phyloP scores from a whole-genome alignment of 1,140 invertebrate genomes.

The Cydia fagiglandana region DNA sequence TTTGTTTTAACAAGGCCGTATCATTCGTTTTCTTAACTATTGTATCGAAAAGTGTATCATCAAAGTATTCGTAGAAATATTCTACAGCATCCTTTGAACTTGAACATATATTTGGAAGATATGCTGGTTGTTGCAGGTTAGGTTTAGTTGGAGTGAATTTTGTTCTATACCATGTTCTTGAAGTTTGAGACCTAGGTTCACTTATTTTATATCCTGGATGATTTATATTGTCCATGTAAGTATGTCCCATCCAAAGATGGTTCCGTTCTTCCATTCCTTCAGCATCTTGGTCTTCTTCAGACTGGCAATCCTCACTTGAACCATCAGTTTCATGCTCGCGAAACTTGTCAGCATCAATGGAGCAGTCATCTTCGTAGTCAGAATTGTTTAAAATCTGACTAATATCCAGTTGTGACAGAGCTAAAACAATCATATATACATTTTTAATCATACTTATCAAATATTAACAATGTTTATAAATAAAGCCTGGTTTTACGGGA shows the following conservation, averaged over 20 bases:
- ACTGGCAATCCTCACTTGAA: not conserved
- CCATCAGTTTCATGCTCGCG: slow-evolving; percentile 8
- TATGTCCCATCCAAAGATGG: not conserved
- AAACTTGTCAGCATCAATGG: not conserved
- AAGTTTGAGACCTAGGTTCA: not conserved
- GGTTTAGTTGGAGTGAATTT: not conserved
- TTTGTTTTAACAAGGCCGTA: not conserved
- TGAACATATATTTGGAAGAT: not conserved
- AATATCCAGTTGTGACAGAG: not conserved
- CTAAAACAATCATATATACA: not conserved
- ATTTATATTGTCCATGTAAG: not conserved
- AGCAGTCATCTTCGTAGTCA: not conserved
- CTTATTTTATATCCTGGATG: not conserved
- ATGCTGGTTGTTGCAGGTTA: not conserved
- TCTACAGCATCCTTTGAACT: slow-evolving; percentile 1
- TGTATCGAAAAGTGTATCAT: not conserved
- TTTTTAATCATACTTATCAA: too few species aligned
- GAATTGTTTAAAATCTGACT: slow-evolving; percentile 15
- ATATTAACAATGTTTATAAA: too few species aligned
- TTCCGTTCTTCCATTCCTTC: not conserved
- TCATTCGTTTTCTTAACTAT: not conserved
- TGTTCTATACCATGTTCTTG: not conserved
- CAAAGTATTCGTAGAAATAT: slow-evolving; percentile 12
- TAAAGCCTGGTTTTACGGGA: too few species aligned
- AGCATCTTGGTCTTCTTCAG: not conserved